Evolutionary conservation across 1,140 invertebrate genomes (phyloP).

Genomic region (Vollenhovia emeryi): DNA sequence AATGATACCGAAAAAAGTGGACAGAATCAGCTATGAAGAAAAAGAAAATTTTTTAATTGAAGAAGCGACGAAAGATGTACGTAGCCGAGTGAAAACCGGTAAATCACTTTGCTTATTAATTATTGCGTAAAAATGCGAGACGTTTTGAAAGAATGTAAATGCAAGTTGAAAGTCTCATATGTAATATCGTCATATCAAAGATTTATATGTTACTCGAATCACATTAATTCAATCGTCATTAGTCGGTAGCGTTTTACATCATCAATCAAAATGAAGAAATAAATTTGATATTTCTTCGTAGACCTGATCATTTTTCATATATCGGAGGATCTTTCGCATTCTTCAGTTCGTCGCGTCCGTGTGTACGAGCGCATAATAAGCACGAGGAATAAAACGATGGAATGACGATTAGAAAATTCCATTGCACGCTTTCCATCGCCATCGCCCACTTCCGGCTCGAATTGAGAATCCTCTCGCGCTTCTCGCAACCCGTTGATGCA

Average conservation of each 20-base stretch:
- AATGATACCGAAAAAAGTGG: conserved; percentile 25
- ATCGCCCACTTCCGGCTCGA: not conserved
- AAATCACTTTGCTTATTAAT: not conserved
- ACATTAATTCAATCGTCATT: conserved; percentile 5
- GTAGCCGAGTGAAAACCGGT: not conserved
- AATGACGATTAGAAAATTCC: conserved; percentile 84
- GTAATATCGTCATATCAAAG: not conserved
- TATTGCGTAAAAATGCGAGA: not conserved
- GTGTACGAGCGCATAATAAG: conserved; percentile 62
- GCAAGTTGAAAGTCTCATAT: not conserved
- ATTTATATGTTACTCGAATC: not conserved
- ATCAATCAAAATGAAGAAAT: not conserved
- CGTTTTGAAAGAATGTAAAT: not conserved
- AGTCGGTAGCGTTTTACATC: not conserved
- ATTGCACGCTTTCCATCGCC: conserved; percentile 55
- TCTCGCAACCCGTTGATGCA: conserved; percentile 24
- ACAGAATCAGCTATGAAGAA: not conserved
- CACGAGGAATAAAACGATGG: conserved; percentile 67
- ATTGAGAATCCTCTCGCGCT: conserved; percentile 50
- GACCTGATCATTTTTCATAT: not conserved
- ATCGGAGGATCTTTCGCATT: not conserved
- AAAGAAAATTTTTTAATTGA: not conserved
- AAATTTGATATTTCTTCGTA: not conserved
- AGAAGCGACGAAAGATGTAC: not conserved
- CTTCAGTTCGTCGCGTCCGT: not conserved